Conservation (phyloP, 2,113 vertebrate species). For the Oenanthe melanoleuca region DNA sequence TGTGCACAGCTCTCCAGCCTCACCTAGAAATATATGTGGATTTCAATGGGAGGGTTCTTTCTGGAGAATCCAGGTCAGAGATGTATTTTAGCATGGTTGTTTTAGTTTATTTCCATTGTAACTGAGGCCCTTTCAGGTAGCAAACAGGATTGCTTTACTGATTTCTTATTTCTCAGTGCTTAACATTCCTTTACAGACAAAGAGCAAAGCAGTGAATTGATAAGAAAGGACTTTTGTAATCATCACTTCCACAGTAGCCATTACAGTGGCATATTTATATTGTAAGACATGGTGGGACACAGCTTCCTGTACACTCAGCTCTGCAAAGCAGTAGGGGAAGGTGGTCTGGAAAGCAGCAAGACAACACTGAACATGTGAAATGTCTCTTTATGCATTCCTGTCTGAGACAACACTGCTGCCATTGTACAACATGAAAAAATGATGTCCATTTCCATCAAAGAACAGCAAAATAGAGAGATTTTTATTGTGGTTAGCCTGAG, state of each 20-base stretch:
- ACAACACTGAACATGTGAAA: neutral
- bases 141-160: neutral
- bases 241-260: neutral
- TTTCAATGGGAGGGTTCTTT: neutral
- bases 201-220: neutral
- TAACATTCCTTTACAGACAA: neutral
- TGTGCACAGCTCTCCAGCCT: neutral
- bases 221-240: neutral
- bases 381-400: neutral
- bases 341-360: constrained; percentile 25
- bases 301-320: neutral
- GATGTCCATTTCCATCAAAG: constrained; percentile 31
- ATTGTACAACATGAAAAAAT: constrained; percentile 47
- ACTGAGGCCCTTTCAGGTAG: neutral
- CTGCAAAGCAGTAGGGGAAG: neutral
- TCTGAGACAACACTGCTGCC: constrained; percentile 25
- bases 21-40: neutral
- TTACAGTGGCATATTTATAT: neutral
- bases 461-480: constrained; percentile 40
- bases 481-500: constrained; percentile 46
- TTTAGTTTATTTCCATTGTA: constrained; percentile 6
- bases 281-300: neutral
- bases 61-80: neutral
- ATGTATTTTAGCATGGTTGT: neutral
- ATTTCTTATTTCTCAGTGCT: neutral